Percentiles rank a stretch among this genome's conserved stretches.
phyloP scores from a whole-genome alignment of 2,113 vertebrate genomes.

The Ondatra zibethicus region DNA sequence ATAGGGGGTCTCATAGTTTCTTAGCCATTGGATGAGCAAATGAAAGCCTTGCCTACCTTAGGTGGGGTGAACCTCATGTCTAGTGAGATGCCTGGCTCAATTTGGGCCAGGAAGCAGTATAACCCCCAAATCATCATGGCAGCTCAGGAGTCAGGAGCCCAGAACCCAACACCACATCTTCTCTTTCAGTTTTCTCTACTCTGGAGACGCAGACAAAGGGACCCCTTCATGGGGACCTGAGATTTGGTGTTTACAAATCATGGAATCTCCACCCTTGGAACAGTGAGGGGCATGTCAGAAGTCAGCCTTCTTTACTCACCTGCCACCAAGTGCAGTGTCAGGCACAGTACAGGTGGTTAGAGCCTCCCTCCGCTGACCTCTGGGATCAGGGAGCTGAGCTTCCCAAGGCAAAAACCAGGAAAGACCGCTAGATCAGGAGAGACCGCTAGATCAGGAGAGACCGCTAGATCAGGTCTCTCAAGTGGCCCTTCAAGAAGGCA shows the following conservation, averaged over 20 bases:
- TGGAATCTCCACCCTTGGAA: neutral
- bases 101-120: neutral
- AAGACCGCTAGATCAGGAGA: too few species aligned
- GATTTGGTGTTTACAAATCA: neutral
- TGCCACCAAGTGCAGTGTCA: neutral
- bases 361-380: too few species aligned
- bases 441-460: too few species aligned
- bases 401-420: neutral
- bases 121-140: neutral
- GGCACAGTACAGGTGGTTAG: accelerated
- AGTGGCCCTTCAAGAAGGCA: too few species aligned
- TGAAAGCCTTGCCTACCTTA: neutral
- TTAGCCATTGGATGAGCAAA: too few species aligned
- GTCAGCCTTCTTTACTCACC: too few species aligned
- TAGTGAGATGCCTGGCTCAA: neutral
- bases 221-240: accelerated
- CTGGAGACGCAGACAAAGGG: neutral
- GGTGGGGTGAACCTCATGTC: neutral
- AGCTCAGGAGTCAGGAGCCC: neutral
- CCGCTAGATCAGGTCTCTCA: too few species aligned
- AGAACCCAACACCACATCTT: accelerated
- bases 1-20: neutral
- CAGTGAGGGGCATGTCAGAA: accelerated
- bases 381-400: neutral
- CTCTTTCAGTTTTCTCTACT: neutral